Evolutionary conservation across 1,140 invertebrate species (phyloP).

Genomic region (Psilanteris sp.): DNA sequence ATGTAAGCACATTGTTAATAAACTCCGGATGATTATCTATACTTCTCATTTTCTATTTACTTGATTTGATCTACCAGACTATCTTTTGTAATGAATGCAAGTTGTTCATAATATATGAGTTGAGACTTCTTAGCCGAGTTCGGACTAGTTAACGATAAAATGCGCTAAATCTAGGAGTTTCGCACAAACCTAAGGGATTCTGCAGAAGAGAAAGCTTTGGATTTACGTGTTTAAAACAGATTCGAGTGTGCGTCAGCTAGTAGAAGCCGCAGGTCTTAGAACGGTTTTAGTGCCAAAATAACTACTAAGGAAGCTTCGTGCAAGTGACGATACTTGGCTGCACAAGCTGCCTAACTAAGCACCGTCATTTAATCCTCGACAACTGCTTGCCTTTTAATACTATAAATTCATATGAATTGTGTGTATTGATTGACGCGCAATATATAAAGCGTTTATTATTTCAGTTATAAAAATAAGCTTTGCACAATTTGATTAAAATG

Average conservation of each 20-base stretch:
- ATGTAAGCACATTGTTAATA: conserved; percentile 18
- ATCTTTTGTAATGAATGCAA: conserved; percentile 30
- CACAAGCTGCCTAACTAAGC: conserved; percentile 32
- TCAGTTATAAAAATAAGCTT: background rate
- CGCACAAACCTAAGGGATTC: conserved; percentile 29
- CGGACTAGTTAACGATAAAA: conserved; percentile 51
- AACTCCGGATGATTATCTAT: conserved; percentile 10
- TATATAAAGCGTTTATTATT: no score
- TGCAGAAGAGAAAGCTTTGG: conserved; percentile 11
- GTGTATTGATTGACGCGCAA: conserved; percentile 9
- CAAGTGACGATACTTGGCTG: conserved; percentile 52
- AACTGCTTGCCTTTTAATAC: conserved; percentile 51
- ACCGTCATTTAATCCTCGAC: conserved; percentile 50
- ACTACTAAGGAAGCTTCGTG: conserved; percentile 19
- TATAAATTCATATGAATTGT: conserved; percentile 33
- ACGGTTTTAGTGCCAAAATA: conserved; percentile 48
- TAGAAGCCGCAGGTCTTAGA: conserved; percentile 44
- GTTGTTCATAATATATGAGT: conserved; percentile 41
- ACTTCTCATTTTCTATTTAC: conserved; percentile 33
- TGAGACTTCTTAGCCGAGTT: conserved; percentile 39
- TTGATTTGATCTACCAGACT: conserved; percentile 15
- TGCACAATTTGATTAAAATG: no score
- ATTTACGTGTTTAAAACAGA: conserved; percentile 45
- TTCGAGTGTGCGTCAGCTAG: conserved; percentile 37
- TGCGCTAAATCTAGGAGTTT: conserved; percentile 24